Percentiles rank a stretch among this genome's conserved stretches.
Conservation (phyloP, 2,797 vertebrate species). For the Enteromius trimaculatus region DNA sequence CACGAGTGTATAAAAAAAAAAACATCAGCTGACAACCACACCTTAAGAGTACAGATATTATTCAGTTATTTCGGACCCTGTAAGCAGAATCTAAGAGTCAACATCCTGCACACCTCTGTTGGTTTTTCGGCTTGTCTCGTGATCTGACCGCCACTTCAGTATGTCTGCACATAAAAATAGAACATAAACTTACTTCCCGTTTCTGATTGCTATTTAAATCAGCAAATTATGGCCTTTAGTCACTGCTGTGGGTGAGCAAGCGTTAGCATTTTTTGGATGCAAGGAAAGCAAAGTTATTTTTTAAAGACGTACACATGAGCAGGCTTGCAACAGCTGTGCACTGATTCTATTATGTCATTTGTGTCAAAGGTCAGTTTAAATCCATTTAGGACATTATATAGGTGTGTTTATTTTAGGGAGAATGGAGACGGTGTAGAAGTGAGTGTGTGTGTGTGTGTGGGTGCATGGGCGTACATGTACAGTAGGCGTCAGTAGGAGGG, state of each 20-base stretch:
- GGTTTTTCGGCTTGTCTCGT: slow-evolving; percentile 16
- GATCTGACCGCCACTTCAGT: slow-evolving; percentile 40
- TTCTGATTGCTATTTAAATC: slow-evolving; percentile 39
- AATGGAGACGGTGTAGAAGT: background rate
- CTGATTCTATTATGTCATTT: background rate
- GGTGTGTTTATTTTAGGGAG: background rate
- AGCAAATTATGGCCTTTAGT: slow-evolving; percentile 35
- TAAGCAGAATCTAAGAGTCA: slow-evolving; percentile 34
- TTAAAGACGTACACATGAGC: background rate
- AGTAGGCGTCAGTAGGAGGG: slow-evolving; percentile 14
- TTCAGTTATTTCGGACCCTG: slow-evolving; percentile 8
- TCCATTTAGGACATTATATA: background rate
- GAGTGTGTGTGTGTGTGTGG: background rate
- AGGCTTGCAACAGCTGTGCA: background rate
- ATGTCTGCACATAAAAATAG: slow-evolving; percentile 44
- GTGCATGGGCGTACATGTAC: background rate
- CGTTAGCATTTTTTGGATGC: slow-evolving; percentile 2
- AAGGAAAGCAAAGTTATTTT: background rate
- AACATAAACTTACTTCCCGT: slow-evolving; percentile 42
- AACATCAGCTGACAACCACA: slow-evolving; percentile 21
- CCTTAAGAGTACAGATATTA: slow-evolving; percentile 42
- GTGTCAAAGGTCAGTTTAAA: background rate
- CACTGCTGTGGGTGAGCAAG: slow-evolving; percentile 12
- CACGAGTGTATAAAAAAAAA: background rate
- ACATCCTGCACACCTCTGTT: slow-evolving; percentile 40